A percentile compares a stretch with the other conserved stretches of the same genome.
phyloP scores from a whole-genome alignment of 2,797 vertebrate genomes.

The Muscicapa striata region DNA sequence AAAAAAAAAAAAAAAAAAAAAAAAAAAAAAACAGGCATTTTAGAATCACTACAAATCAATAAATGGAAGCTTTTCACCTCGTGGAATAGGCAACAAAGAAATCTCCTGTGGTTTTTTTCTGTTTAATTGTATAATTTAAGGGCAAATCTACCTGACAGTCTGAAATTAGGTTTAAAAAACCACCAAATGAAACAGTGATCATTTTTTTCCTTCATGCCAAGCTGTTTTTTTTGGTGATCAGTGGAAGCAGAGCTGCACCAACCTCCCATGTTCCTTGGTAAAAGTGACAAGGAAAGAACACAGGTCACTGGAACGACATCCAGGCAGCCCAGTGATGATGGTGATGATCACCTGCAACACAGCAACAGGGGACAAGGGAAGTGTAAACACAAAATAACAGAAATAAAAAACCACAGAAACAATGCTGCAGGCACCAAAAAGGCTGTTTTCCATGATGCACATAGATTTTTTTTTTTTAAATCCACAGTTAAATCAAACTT shows the following conservation, averaged over 20 bases:
- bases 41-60: background rate
- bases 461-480: background rate
- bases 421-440: background rate
- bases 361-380: background rate
- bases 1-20: background rate
- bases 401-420: background rate
- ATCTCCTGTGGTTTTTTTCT: background rate
- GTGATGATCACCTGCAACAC: slow-evolving; percentile 84
- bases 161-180: background rate
- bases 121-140: background rate
- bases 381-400: background rate
- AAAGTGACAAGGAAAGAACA: slow-evolving; percentile 86
- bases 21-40: background rate
- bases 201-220: background rate
- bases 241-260: background rate
- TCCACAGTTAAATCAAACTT: accelerated
- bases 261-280: slow-evolving; percentile 88
- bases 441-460: background rate
- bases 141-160: background rate
- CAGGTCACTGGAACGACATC: slow-evolving; percentile 87
- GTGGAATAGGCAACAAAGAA: background rate
- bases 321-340: slow-evolving; percentile 89
- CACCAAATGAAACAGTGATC: background rate
- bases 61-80: background rate
- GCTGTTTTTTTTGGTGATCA: no score